A percentile compares a stretch with the other conserved stretches of the same genome.
Evolutionary conservation across 2,888 invertebrate genomes (phyloP).

Genomic region (Pheosia tremula): DNA sequence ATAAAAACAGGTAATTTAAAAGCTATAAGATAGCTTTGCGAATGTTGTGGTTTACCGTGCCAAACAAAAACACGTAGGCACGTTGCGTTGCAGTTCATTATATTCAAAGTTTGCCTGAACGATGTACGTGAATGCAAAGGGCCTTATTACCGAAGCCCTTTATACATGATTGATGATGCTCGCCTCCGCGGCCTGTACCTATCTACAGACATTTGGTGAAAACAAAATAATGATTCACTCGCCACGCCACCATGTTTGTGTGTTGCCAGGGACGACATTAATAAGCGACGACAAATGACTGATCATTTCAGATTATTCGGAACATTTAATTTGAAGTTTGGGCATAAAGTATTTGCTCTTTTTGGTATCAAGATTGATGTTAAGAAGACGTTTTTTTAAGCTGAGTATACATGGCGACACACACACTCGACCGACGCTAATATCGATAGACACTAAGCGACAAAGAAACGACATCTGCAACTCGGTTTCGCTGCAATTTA

Average conservation of each 20-base stretch:
- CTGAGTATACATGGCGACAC: too few species aligned
- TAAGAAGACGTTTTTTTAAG: not conserved
- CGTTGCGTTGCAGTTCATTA: constrained; percentile 25
- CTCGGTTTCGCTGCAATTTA: too few species aligned
- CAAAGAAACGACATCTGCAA: too few species aligned
- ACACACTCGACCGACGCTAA: too few species aligned
- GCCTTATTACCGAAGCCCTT: constrained; percentile 53
- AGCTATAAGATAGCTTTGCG: not conserved
- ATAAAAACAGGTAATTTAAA: not conserved
- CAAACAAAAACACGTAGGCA: constrained; percentile 13
- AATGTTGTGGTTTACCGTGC: constrained; percentile 5
- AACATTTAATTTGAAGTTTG: constrained; percentile 21
- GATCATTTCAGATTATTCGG: constrained; percentile 35
- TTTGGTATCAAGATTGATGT: constrained; percentile 17
- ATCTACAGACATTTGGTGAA: constrained; percentile 15
- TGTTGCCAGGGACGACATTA: constrained; percentile 8
- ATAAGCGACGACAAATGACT: constrained; percentile 48
- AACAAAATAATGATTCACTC: constrained; percentile 12
- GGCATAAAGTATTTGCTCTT: constrained; percentile 25
- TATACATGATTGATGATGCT: constrained; percentile 53
- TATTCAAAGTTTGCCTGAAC: constrained; percentile 38
- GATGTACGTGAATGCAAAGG: constrained; percentile 51
- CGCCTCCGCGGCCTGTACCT: constrained; percentile 19
- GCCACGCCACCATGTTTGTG: not conserved
- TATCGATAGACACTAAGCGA: too few species aligned